A percentile compares a stretch with the other conserved stretches of the same genome.
These are phyloP conservation scores for Phania funesta DNA, from an alignment of 2,888 invertebrate species.

Conservation along the genomic window DNA sequence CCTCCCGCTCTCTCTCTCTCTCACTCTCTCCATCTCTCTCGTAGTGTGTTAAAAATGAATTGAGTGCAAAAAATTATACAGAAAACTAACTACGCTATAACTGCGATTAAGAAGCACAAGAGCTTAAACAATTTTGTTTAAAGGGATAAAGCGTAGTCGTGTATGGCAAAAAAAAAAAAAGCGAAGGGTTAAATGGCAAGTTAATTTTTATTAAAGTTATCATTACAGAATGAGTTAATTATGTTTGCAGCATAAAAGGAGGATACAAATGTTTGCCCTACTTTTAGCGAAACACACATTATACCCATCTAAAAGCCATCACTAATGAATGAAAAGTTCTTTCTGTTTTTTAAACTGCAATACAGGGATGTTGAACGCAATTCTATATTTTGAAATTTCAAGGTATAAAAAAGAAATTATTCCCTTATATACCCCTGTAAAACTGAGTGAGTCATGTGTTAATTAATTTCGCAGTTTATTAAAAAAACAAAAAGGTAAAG, in stretches of 20 bases:
- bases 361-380: no score
- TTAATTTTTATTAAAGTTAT: conserved; percentile 55
- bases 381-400: no score
- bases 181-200: conserved; percentile 56
- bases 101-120: conserved; percentile 17
- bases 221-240: conserved; percentile 33
- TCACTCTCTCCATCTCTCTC: conserved; percentile 1
- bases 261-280: not conserved
- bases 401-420: no score
- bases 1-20: not conserved
- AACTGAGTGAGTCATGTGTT: no score
- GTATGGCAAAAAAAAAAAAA: conserved; percentile 31
- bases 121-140: conserved; percentile 22
- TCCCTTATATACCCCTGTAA: no score
- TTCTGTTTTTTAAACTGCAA: no score
- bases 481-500: no score
- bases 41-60: conserved; percentile 56
- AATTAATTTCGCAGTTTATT: no score
- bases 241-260: not conserved
- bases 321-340: no score
- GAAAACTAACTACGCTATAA: conserved; percentile 38
- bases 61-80: conserved; percentile 26
- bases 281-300: conserved; percentile 1
- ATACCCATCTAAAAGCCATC: no score
- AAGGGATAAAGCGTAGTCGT: conserved; percentile 20